Evolutionary conservation across 2,113 vertebrate species (phyloP), one percentile per base, ranked within the genome.

Genomic region (Leptocoma aspasia): DNA sequence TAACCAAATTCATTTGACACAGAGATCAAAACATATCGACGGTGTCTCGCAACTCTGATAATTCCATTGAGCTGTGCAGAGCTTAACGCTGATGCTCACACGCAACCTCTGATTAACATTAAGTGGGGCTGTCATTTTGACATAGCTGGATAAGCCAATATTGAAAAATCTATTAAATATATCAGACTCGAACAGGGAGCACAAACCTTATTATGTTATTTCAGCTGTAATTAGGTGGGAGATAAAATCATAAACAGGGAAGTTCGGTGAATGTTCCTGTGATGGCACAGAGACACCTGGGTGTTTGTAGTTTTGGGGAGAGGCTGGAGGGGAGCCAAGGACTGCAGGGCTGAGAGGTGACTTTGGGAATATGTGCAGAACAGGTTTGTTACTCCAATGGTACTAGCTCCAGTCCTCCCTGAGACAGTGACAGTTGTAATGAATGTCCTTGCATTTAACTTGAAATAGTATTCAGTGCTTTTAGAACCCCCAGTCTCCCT

Each of bases 1-100:
- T 28, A 96, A 71, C 91, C 83, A 56, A 90, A 94, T 92, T 92
- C 93, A 95, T 96, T 96, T 96, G 97, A 98, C 94, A 97, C 95
- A 90, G 86, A 92, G 97, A 98, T 97, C 96, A 98, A 98, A 98
- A 97, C 95, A 97, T 97, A 97, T 98, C 76, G 97, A 98, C 75
- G 77, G 82, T 94, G 92, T 94, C 97, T 97, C 72, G 4, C 89
- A 93, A 68, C 92, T 95, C 94, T 91, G 89, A 92, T 97, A 97
- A 97, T 97, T 97, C 95, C 89, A 91, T 90, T 95, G 97, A 97
- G 96, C 95, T 87, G 56, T 79, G 87, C 64, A 50, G 95, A 96
- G 96, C 92, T 97, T 70, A 92, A 31, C 64, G 75, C 60, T 95
- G 96, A 96, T 96, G 97, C 89, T 96, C 92, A 92, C 89, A 71